A percentile compares a stretch with the other conserved stretches of the same genome.
phyloP scores from a whole-genome alignment of 2,113 vertebrate genomes.

The Cololabis saira region DNA sequence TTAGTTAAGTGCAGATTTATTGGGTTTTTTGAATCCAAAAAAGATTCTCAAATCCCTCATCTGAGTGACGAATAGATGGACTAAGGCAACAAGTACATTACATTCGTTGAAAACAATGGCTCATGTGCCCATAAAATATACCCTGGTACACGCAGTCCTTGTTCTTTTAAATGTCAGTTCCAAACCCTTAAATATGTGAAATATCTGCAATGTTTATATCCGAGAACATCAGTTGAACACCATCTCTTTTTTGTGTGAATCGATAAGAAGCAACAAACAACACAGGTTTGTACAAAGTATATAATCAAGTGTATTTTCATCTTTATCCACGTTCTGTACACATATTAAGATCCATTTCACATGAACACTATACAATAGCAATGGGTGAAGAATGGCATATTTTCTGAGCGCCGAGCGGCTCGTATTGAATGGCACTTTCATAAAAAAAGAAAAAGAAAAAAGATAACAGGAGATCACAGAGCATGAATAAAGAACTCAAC shows the following conservation, averaged over 20 bases:
- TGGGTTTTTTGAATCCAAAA: conserved; percentile 17
- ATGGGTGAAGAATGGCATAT: conserved; percentile 87
- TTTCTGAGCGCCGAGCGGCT: conserved; percentile 79
- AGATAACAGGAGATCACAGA: conserved; percentile 71
- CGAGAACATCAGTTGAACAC: neutral
- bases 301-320: conserved; percentile 90
- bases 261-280: conserved; percentile 64
- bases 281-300: conserved; percentile 85
- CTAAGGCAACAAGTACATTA: neutral
- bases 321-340: conserved; percentile 89
- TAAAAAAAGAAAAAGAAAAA: conserved; percentile 66
- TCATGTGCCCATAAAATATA: neutral
- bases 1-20: conserved; percentile 33
- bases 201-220: neutral
- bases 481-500: conserved; percentile 73
- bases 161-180: neutral
- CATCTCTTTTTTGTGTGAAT: conserved; percentile 3
- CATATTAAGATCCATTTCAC: conserved; percentile 87
- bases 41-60: conserved; percentile 1
- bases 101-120: neutral
- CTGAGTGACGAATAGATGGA: neutral
- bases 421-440: conserved; percentile 84
- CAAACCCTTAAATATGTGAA: neutral
- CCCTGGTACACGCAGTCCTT: neutral
- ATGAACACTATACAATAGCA: conserved; percentile 90